Evolutionary conservation across 2,888 invertebrate genomes (phyloP).

Genomic region (Pheosia tremula): DNA sequence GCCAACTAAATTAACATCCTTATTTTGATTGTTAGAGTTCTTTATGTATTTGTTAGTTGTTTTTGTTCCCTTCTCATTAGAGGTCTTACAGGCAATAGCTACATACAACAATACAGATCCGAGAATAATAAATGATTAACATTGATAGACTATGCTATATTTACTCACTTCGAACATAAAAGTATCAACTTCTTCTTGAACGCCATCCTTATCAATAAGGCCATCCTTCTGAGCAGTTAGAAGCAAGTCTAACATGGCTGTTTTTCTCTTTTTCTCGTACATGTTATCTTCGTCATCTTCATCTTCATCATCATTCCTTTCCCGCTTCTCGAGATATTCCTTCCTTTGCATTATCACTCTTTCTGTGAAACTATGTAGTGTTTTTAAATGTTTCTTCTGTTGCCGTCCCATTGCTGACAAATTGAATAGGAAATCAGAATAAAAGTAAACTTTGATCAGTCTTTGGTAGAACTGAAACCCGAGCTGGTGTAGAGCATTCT

Average conservation of each 20-base stretch:
- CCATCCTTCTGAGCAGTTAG: conserved; percentile 76
- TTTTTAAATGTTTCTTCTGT: conserved; percentile 66
- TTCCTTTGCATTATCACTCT: conserved; percentile 68
- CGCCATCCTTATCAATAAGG: conserved; percentile 77
- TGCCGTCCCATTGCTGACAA: conserved; percentile 73
- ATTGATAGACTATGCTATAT: neutral
- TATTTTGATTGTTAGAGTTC: neutral
- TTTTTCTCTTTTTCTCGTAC: conserved; percentile 71
- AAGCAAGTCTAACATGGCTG: conserved; percentile 84
- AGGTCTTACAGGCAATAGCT: neutral
- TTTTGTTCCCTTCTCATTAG: no score
- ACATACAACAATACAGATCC: no score
- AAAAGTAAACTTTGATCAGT: conserved; percentile 82
- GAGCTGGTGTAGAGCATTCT: conserved; percentile 80
- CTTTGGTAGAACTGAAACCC: conserved; percentile 66
- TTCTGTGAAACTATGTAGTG: conserved; percentile 62
- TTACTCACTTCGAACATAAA: conserved; percentile 84
- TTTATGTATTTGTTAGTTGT: no score
- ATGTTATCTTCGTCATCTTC: conserved; percentile 21
- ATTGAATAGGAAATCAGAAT: conserved; percentile 82
- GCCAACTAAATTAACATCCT: no score
- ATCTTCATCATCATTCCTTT: conserved; percentile 33
- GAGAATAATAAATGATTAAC: no score
- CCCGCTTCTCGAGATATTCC: conserved; percentile 39
- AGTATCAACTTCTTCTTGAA: conserved; percentile 86